These are phyloP conservation scores for Cyclophora punctaria DNA, from an alignment of 2,888 invertebrate species.

Conservation along the genomic window DNA sequence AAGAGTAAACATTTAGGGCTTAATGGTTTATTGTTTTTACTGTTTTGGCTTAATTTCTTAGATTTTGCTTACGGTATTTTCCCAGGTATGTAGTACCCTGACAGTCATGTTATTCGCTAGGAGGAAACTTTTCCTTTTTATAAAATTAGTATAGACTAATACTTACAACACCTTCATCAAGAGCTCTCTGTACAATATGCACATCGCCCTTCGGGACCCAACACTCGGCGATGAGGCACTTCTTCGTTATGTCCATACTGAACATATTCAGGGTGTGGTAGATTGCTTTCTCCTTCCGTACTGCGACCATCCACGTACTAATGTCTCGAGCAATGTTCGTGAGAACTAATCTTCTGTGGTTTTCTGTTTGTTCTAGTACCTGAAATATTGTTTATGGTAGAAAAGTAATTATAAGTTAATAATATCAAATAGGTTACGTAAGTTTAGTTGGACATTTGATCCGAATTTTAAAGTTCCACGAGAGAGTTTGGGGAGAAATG, in stretches of 20 bases:
- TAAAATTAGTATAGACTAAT: not conserved
- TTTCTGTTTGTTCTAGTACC: conserved; percentile 91
- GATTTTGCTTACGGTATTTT: no score
- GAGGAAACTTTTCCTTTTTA: no score
- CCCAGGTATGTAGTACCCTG: no score
- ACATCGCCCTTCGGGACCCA: conserved; percentile 88
- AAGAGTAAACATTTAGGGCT: no score
- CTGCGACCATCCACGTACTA: conserved; percentile 91
- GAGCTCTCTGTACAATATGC: conserved; percentile 82
- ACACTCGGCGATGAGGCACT: conserved; percentile 92
- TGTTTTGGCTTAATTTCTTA: no score
- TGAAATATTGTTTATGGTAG: conserved; percentile 32
- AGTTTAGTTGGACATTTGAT: no score
- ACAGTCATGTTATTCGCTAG: no score
- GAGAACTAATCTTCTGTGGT: conserved; percentile 89
- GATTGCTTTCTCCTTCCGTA: conserved; percentile 93
- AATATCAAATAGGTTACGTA: no score
- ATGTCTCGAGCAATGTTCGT: conserved; percentile 90
- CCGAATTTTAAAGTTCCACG: no score
- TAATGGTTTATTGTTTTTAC: no score
- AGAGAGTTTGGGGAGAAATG: no score
- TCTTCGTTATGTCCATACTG: conserved; percentile 92
- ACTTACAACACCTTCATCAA: conserved; percentile 86
- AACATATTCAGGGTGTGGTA: conserved; percentile 95
- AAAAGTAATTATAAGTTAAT: not conserved